These are phyloP conservation scores for Netta rufina DNA, from an alignment of 2,797 vertebrate species.

Conservation along the genomic window DNA sequence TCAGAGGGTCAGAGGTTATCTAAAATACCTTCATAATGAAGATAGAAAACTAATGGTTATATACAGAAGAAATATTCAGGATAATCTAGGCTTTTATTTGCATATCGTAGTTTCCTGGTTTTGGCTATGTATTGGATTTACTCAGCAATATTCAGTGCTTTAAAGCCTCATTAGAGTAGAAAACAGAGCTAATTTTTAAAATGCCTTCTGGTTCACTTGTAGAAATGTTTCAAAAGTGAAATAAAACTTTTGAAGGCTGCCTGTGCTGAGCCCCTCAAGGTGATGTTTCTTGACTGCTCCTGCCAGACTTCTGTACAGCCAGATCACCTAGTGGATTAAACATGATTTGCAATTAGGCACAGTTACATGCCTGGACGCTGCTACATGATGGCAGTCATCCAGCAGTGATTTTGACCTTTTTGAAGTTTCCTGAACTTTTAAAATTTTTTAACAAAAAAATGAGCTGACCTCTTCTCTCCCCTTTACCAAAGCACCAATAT, in stretches of 20 bases:
- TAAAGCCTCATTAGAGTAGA: slow-evolving; percentile 8
- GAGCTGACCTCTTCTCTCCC: too few relatives aligned
- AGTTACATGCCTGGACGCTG: neutral
- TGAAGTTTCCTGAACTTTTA: neutral
- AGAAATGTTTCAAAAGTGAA: slow-evolving; percentile 16
- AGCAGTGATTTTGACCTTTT: neutral
- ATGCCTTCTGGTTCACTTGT: neutral
- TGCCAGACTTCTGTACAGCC: slow-evolving; percentile 12
- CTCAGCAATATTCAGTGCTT: neutral
- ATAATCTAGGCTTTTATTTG: neutral
- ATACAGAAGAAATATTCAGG: neutral
- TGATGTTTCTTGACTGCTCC: neutral
- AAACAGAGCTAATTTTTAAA: slow-evolving; percentile 28
- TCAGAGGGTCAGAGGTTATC: neutral
- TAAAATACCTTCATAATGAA: slow-evolving; percentile 28
- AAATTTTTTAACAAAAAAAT: too few relatives aligned
- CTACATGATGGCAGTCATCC: neutral
- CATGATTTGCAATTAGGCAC: neutral
- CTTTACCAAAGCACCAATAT: neutral
- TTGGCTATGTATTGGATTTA: neutral
- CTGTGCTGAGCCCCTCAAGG: neutral
- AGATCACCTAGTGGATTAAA: slow-evolving; percentile 28
- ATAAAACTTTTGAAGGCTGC: slow-evolving; percentile 26
- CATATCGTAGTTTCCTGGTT: neutral
- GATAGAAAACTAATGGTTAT: neutral